Percentiles rank a stretch among this genome's conserved stretches.
phyloP scores from a whole-genome alignment of 2,888 invertebrate species.

The Dicycla oo region DNA sequence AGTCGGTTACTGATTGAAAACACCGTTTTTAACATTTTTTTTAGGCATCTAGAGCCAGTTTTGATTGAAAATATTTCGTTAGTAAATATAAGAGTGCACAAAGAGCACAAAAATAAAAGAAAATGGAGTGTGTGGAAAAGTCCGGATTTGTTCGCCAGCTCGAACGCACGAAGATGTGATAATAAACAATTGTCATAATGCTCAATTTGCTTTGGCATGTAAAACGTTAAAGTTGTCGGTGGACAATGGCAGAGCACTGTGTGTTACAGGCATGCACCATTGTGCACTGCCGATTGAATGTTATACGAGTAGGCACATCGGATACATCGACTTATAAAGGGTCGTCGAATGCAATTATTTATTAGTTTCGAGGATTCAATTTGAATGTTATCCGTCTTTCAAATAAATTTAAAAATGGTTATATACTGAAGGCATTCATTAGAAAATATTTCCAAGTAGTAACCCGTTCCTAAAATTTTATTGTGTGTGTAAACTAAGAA shows the following conservation, averaged over 20 bases:
- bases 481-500: background rate
- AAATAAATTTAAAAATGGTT: background rate
- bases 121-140: no score
- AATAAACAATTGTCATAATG: constrained; percentile 2
- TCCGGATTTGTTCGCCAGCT: no score
- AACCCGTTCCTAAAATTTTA: background rate
- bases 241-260: constrained; percentile 16
- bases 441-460: background rate
- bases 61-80: no score
- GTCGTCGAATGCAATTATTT: constrained; percentile 27
- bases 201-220: constrained; percentile 15
- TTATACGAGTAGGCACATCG: constrained; percentile 26
- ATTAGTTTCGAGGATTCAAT: background rate
- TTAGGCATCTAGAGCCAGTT: no score
- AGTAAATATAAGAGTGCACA: no score
- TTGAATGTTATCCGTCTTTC: constrained; percentile 10
- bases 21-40: no score
- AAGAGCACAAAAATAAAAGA: no score
- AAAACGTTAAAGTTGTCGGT: constrained; percentile 11
- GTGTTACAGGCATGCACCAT: constrained; percentile 35
- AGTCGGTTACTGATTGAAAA: no score
- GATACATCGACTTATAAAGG: constrained; percentile 32
- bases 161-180: background rate
- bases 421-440: background rate
- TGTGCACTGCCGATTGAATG: constrained; percentile 33